Evolutionary conservation across 1,140 invertebrate genomes (phyloP).

Genomic region (Drosophila insularis): DNA sequence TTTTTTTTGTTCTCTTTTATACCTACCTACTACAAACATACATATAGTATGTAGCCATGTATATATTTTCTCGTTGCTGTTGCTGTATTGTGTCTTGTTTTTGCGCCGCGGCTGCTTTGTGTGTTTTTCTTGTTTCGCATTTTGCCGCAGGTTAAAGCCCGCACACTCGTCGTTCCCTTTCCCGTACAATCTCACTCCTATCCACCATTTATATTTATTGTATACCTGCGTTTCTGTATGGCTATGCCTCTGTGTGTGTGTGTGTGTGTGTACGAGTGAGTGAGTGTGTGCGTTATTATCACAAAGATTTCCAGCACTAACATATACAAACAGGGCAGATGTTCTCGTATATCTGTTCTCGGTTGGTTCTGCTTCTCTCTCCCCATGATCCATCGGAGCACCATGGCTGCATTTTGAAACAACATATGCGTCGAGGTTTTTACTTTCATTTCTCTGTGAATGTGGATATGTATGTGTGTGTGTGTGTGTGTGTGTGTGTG

Average conservation of each 20-base stretch:
- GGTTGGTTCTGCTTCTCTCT: background rate
- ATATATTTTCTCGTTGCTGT: background rate
- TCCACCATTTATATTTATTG: slow-evolving; percentile 51
- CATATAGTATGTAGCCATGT: background rate
- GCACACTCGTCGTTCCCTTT: slow-evolving; percentile 19
- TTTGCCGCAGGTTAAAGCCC: slow-evolving; percentile 70
- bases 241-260: background rate
- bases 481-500: background rate
- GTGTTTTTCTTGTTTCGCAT: slow-evolving; percentile 49
- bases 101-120: slow-evolving; percentile 47
- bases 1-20: slow-evolving; percentile 29
- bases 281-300: slow-evolving; percentile 63
- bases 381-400: background rate
- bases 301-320: slow-evolving; percentile 54
- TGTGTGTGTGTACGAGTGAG: slow-evolving; percentile 22
- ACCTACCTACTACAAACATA: background rate
- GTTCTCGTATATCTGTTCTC: slow-evolving; percentile 30
- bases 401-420: slow-evolving; percentile 60
- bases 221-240: slow-evolving; percentile 19
- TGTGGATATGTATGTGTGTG: slow-evolving; percentile 1
- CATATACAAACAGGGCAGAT: slow-evolving; percentile 32
- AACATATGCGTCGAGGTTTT: slow-evolving; percentile 71
- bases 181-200: background rate
- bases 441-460: slow-evolving; percentile 53
- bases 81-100: slow-evolving; percentile 30